Evolutionary conservation across 2,888 invertebrate genomes (phyloP).

Genomic region (Oscheius sp.): DNA sequence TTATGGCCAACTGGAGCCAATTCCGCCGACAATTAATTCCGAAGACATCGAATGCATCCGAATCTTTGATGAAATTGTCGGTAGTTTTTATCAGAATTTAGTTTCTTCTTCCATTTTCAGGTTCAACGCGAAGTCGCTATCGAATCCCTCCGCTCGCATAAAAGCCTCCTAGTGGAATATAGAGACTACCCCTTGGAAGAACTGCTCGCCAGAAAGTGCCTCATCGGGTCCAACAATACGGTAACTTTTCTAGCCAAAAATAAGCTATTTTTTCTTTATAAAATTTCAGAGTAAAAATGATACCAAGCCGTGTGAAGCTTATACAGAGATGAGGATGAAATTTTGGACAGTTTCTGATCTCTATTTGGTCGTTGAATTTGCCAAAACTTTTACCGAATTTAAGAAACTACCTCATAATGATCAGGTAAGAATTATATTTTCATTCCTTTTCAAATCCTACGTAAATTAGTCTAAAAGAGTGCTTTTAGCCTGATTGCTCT

Average conservation of each 20-base stretch:
- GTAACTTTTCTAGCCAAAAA: neutral
- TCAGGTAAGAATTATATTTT: conserved; percentile 40
- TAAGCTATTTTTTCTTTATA: neutral
- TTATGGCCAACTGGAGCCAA: neutral
- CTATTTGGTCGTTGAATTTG: conserved; percentile 50
- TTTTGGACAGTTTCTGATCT: conserved; percentile 59
- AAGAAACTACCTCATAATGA: conserved; percentile 37
- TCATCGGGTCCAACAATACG: neutral
- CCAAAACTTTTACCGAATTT: conserved; percentile 51
- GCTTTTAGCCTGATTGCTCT: too few species aligned
- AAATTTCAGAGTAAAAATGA: neutral
- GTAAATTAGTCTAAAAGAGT: too few species aligned
- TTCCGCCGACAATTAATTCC: neutral
- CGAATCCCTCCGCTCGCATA: neutral
- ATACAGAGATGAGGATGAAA: conserved; percentile 34
- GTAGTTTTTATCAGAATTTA: neutral
- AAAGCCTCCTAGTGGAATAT: neutral
- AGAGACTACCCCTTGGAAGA: neutral
- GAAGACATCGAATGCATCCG: neutral
- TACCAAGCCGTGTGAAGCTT: neutral
- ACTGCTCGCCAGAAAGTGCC: neutral
- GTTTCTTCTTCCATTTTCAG: conserved; percentile 30
- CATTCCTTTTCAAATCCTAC: too few species aligned
- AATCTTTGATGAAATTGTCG: neutral
- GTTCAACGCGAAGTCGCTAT: conserved; percentile 38